Percentiles rank a stretch among this genome's conserved stretches.
Evolutionary conservation across 2,113 vertebrate species (phyloP).

Genomic region (Larimichthys polyactis): DNA sequence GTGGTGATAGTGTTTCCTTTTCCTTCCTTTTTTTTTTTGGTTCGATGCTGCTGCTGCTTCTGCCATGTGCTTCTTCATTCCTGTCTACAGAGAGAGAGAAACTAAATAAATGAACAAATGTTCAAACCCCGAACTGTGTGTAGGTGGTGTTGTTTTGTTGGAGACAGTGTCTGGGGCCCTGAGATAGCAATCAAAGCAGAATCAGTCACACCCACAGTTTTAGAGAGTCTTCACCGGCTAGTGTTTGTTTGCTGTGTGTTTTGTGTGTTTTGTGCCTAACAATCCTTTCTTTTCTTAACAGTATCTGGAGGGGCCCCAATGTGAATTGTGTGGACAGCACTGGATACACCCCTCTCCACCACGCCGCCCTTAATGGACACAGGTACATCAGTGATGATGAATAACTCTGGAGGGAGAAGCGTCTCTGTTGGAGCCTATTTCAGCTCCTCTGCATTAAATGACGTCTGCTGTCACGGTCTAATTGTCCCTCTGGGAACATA

Average conservation of each 20-base stretch:
- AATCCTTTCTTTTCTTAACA: slow-evolving; percentile 73
- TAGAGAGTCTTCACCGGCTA: slow-evolving; percentile 25
- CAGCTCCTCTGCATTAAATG: slow-evolving; percentile 5
- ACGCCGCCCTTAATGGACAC: slow-evolving; percentile 96
- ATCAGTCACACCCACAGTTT: slow-evolving; percentile 41
- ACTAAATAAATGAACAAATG: neutral
- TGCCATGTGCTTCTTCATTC: slow-evolving; percentile 20
- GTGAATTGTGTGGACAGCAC: slow-evolving; percentile 99
- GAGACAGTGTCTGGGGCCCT: neutral
- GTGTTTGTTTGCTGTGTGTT: slow-evolving; percentile 38
- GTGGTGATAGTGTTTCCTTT: slow-evolving; percentile 4
- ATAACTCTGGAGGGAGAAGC: neutral
- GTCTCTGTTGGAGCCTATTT: neutral
- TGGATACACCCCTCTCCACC: slow-evolving; percentile 97
- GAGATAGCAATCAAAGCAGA: slow-evolving; percentile 52
- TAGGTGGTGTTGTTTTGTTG: neutral
- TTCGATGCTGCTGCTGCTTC: neutral
- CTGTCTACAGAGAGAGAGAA: neutral
- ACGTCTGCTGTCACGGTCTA: neutral
- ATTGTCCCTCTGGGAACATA: slow-evolving; percentile 49
- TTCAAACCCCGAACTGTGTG: slow-evolving; percentile 12
- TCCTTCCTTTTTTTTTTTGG: slow-evolving; percentile 18
- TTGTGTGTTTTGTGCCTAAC: slow-evolving; percentile 31
- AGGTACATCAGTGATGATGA: slow-evolving; percentile 82
- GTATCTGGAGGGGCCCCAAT: slow-evolving; percentile 98